These are phyloP conservation scores for Polypterus bichir DNA, from an alignment of 2,113 vertebrate genomes.

Conservation along the genomic window DNA sequence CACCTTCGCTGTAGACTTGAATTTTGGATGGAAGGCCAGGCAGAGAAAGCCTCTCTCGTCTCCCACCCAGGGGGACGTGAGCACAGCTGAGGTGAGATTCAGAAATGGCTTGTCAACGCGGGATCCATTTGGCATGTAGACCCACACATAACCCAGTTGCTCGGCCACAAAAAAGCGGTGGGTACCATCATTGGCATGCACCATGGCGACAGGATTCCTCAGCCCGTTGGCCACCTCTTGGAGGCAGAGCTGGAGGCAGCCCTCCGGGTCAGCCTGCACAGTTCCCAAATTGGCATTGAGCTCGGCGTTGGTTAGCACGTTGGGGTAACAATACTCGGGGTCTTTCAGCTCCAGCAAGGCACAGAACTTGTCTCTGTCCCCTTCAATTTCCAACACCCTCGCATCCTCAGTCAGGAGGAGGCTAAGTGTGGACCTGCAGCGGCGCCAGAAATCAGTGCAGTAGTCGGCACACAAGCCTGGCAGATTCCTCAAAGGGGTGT, in stretches of 20 bases:
- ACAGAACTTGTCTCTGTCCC: conserved; percentile 47
- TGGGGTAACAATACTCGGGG: conserved; percentile 62
- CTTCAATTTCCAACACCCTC: conserved; percentile 37
- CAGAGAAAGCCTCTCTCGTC: conserved; percentile 67
- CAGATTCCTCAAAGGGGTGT: conserved; percentile 52
- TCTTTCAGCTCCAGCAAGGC: conserved; percentile 53
- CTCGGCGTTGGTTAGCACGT: conserved; percentile 41
- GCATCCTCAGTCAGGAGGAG: conserved; percentile 42
- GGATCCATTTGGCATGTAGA: conserved; percentile 54
- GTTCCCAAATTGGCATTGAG: conserved; percentile 52
- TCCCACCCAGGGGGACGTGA: conserved; percentile 60
- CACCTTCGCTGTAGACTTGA: conserved; percentile 42
- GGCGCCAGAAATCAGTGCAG: conserved; percentile 51
- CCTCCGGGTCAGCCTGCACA: conserved; percentile 40
- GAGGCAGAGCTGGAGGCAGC: conserved; percentile 61
- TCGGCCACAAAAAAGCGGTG: conserved; percentile 66
- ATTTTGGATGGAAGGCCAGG: conserved; percentile 55
- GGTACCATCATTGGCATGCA: conserved; percentile 56
- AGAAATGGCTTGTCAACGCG: conserved; percentile 59
- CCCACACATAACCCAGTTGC: conserved; percentile 63
- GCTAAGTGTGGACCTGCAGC: conserved; percentile 53
- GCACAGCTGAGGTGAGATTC: conserved; percentile 54
- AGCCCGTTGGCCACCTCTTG: conserved; percentile 59
- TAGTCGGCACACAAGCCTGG: conserved; percentile 56
- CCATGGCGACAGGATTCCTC: conserved; percentile 64